Evolutionary conservation across 2,888 invertebrate species (phyloP), one percentile per base, ranked within the genome.

Genomic region (Diabrotica balteata): DNA sequence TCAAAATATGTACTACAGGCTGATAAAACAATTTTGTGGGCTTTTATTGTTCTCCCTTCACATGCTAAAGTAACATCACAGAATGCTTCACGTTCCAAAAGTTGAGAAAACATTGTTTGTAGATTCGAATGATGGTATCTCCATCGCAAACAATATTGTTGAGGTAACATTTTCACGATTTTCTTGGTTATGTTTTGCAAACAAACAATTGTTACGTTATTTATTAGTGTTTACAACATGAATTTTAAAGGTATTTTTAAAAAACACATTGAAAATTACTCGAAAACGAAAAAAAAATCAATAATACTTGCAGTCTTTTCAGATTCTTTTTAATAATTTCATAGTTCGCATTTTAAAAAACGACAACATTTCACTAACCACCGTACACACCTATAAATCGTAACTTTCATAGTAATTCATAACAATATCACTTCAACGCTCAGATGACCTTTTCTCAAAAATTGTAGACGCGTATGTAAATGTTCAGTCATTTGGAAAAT

Each of bases 1-100:
- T 95, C 95, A 79, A 96, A 94, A 80, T 96, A 93, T 75, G 95
- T 94, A 80, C 95, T 96, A 83, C 96, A 96, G 63, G 96, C 95
- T 62, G 95, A 96, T 64, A 96, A 85, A 64, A 96, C 96, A 82
- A 95, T 93, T 86, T 95, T 88, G 85, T 93, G 93, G 59, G 93
- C 93, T 77, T 92, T 88, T 72, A 93, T 88, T 73, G 90, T 88
- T 81, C 90, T 89, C 59, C 93, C 93, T 84, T 95, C 93, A 77
- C 95, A 96, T 77, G 95, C 95, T 76, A 96, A 85, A 43, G 95
- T 94, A 73, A 96, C 95, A 84, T 93, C 93, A 85, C 95, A 96
- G 85, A 95, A 95, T 71, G 94, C 91, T 81, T 95, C 95, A 82
- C 94, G 83, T 81, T 94, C 94, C 68, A 95, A 85, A 66, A 96